A percentile compares a stretch with the other conserved stretches of the same genome.
Evolutionary conservation across 2,113 vertebrate species (phyloP).

Genomic region (Sylvilagus bachmani): DNA sequence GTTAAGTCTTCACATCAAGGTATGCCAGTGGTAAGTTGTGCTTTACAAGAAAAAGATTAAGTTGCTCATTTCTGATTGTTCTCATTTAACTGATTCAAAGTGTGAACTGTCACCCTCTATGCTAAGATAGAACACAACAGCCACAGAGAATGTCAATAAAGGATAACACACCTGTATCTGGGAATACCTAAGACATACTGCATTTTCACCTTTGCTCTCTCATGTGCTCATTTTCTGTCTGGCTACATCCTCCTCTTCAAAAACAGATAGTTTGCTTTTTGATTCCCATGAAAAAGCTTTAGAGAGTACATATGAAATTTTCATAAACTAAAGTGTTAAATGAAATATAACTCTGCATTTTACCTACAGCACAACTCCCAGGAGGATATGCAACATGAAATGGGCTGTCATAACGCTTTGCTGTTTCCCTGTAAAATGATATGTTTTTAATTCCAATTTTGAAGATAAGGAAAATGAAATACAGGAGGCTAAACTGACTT

Average conservation of each 20-base stretch:
- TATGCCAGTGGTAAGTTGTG: background rate
- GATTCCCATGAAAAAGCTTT: constrained; percentile 37
- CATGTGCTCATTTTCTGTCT: background rate
- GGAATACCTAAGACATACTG: background rate
- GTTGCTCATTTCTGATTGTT: background rate
- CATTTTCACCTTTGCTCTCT: background rate
- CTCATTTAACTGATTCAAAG: background rate
- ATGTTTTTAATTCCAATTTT: constrained; percentile 72
- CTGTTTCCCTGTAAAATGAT: constrained; percentile 48
- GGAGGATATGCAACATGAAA: background rate
- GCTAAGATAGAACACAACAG: background rate
- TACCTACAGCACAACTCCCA: background rate
- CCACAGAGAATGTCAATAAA: constrained; percentile 46
- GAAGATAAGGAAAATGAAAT: constrained; percentile 74
- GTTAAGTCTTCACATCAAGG: background rate
- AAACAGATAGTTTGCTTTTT: background rate
- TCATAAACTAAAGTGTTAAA: constrained; percentile 11
- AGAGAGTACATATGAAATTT: constrained; percentile 37
- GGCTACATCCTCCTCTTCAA: background rate
- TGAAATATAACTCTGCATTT: background rate
- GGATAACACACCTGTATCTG: background rate
- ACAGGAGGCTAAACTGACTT: constrained; percentile 60
- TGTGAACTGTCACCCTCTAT: background rate
- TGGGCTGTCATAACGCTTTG: constrained; percentile 41
- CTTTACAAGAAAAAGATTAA: background rate